Conservation (phyloP, 2,797 vertebrate genomes). For the Anguilla obscura region DNA sequence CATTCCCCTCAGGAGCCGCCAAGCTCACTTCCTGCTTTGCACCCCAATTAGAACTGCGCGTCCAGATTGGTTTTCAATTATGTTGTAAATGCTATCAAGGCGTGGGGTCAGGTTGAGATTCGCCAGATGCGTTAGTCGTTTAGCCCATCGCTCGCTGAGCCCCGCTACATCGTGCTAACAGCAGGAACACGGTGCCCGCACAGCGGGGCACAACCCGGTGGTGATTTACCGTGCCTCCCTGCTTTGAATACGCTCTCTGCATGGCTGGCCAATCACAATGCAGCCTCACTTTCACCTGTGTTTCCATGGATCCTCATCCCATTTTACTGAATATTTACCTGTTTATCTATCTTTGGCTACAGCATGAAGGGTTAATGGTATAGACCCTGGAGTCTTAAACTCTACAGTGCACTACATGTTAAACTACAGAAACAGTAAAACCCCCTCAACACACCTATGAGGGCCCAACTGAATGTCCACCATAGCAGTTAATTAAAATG, state of each 20-base stretch:
- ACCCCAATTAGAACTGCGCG: slow-evolving; percentile 26
- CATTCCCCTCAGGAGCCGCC: not conserved
- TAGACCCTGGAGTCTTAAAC: not conserved
- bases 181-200: not conserved
- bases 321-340: not conserved
- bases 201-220: not conserved
- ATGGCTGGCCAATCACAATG: too few relatives aligned
- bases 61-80: slow-evolving; percentile 30
- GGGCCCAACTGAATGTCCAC: not conserved
- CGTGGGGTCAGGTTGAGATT: slow-evolving; percentile 1
- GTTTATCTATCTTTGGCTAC: not conserved
- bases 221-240: not conserved
- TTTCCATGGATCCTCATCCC: not conserved
- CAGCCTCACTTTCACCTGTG: not conserved
- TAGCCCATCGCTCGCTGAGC: not conserved
- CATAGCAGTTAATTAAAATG: not conserved
- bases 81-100: not conserved
- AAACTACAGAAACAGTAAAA: not conserved
- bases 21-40: slow-evolving; percentile 26
- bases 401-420: not conserved
- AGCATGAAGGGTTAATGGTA: not conserved
- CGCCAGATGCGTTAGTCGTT: slow-evolving; percentile 5
- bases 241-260: not conserved
- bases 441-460: not conserved
- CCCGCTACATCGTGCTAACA: not conserved